Conservation (phyloP, 2,797 vertebrate genomes). For the Micrastur ruficollis region DNA sequence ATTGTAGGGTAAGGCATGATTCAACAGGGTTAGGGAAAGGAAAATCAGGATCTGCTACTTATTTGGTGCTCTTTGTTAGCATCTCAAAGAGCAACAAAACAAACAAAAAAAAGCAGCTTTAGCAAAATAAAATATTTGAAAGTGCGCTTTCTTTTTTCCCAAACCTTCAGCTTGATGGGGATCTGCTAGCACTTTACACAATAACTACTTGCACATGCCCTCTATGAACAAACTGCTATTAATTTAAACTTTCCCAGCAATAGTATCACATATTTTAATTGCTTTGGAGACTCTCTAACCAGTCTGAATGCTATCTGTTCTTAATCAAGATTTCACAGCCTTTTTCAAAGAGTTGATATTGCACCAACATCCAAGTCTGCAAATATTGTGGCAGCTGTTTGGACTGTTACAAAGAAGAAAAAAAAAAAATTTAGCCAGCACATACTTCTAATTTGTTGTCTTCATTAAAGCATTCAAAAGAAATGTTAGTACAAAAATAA, state of each 20-base stretch:
- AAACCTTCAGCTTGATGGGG: not conserved
- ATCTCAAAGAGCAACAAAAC: not conserved
- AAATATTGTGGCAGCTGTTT: not conserved
- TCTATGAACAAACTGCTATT: not conserved
- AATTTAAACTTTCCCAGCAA: not conserved
- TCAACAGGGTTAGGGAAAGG: not conserved
- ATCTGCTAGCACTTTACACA: not conserved
- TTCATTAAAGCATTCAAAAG: not conserved
- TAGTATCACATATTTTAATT: not conserved
- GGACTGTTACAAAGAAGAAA: not conserved
- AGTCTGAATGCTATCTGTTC: not conserved
- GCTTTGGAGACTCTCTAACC: not conserved
- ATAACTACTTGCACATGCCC: not conserved
- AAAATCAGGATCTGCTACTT: not conserved
- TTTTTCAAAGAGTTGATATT: not conserved
- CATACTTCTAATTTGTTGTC: not conserved
- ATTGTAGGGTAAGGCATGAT: not conserved
- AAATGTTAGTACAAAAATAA: not conserved
- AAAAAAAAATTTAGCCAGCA: not conserved
- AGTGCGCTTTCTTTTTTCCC: rapidly evolving
- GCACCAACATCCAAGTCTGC: not conserved
- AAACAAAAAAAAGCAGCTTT: not conserved
- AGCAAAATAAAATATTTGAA: not conserved
- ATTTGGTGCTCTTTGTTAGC: not conserved
- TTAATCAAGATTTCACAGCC: not conserved